Conservation (phyloP, 2,888 invertebrate genomes). For the Macaria liturata region DNA sequence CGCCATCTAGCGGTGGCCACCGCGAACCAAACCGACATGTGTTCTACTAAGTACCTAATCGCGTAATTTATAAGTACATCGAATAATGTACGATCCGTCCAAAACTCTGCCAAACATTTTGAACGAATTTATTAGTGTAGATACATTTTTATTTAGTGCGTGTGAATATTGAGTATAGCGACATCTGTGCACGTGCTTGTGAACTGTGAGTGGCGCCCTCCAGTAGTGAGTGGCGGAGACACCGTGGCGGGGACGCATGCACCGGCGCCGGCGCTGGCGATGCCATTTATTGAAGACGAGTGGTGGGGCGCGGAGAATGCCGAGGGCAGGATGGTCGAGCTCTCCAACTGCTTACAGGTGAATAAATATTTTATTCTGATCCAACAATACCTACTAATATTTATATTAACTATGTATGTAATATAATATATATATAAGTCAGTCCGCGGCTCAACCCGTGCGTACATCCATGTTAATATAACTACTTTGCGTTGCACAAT, state of each 20-base stretch:
- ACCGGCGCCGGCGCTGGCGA: slow-evolving; percentile 88
- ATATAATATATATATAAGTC: too few relatives aligned
- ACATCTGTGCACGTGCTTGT: slow-evolving; percentile 55
- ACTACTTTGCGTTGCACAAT: too few relatives aligned
- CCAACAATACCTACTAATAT: too few relatives aligned
- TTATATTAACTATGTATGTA: too few relatives aligned
- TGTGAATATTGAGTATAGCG: slow-evolving; percentile 48
- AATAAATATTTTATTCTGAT: slow-evolving; percentile 22
- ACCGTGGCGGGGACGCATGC: slow-evolving; percentile 86
- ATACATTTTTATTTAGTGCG: slow-evolving; percentile 58
- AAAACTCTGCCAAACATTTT: slow-evolving; percentile 76
- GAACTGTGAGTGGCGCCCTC: slow-evolving; percentile 61
- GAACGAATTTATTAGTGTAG: slow-evolving; percentile 78
- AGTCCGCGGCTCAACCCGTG: too few relatives aligned
- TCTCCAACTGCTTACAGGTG: slow-evolving; percentile 94
- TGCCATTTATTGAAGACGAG: slow-evolving; percentile 98
- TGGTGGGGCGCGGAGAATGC: slow-evolving; percentile 97
- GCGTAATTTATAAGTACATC: slow-evolving; percentile 61
- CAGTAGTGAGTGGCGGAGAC: slow-evolving; percentile 68
- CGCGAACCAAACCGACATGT: slow-evolving; percentile 60
- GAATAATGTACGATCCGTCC: slow-evolving; percentile 81
- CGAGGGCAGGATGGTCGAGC: slow-evolving; percentile 95
- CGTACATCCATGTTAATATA: too few relatives aligned
- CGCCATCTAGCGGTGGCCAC: slow-evolving; percentile 28
- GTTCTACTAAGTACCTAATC: slow-evolving; percentile 72